These are phyloP conservation scores for Eonycteris spelaea DNA, from an alignment of 2,113 vertebrate species.

Conservation along the genomic window DNA sequence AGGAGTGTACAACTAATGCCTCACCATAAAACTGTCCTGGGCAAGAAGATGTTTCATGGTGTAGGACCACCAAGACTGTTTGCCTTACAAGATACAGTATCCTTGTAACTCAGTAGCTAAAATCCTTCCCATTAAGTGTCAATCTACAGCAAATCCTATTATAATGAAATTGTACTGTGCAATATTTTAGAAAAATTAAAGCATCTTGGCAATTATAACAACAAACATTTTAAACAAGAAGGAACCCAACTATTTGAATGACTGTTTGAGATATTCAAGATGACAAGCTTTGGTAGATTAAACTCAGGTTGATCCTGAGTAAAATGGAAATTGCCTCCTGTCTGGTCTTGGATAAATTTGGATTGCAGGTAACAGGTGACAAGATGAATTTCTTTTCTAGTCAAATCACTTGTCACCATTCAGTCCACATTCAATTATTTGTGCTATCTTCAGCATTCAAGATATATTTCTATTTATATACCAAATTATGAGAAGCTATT, in stretches of 20 bases:
- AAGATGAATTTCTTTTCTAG: constrained; percentile 64
- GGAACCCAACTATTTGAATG: neutral
- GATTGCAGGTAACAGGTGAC: constrained; percentile 62
- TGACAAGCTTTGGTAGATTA: constrained; percentile 52
- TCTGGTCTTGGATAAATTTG: constrained; percentile 52
- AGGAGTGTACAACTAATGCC: neutral
- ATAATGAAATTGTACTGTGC: neutral
- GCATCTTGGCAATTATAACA: neutral
- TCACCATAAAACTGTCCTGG: neutral
- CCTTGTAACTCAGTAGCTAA: neutral
- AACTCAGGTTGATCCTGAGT: constrained; percentile 53
- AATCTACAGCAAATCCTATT: constrained; percentile 32
- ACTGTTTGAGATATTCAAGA: constrained; percentile 19
- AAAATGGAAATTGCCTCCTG: constrained; percentile 68
- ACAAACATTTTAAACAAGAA: constrained; percentile 42
- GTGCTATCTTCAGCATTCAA: constrained; percentile 64
- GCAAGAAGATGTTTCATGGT: neutral
- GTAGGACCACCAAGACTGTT: neutral
- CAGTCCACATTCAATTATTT: constrained; percentile 64
- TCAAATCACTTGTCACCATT: constrained; percentile 63
- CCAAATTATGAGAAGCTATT: constrained; percentile 35
- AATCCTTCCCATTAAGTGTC: neutral
- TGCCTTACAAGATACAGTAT: neutral
- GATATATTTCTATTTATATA: constrained; percentile 10
- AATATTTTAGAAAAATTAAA: constrained; percentile 42